Evolutionary conservation across 2,888 invertebrate genomes (phyloP).

Genomic region (Ecliptopera silaceata): DNA sequence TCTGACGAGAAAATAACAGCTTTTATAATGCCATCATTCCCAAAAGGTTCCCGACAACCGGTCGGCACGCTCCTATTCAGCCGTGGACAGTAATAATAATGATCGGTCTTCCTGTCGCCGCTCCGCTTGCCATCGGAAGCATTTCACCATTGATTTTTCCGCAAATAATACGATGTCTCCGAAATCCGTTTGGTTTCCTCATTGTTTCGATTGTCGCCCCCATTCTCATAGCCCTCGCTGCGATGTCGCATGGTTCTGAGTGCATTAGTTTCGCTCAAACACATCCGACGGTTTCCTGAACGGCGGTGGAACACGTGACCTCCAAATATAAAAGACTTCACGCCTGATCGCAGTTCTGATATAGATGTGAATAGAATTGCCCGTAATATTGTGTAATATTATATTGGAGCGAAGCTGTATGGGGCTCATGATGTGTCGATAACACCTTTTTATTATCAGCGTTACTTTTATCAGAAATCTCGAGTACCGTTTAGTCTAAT

Average conservation of each 20-base stretch:
- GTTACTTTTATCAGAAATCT: conserved; percentile 22
- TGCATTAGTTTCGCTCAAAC: conserved; percentile 80
- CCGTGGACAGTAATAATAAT: conserved; percentile 74
- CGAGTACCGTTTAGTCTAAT: conserved; percentile 16
- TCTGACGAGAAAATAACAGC: conserved; percentile 69
- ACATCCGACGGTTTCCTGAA: conserved; percentile 77
- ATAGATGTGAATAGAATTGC: conserved; percentile 79
- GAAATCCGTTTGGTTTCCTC: conserved; percentile 49
- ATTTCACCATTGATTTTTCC: conserved; percentile 80
- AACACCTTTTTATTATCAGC: conserved; percentile 39
- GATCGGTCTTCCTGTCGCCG: conserved; percentile 71
- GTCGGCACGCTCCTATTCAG: conserved; percentile 64
- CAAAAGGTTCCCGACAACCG: conserved; percentile 61
- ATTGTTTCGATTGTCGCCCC: conserved; percentile 53
- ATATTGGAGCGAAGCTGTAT: conserved; percentile 52
- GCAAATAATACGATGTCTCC: conserved; percentile 72
- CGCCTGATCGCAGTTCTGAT: conserved; percentile 72
- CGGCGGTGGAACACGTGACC: conserved; percentile 74
- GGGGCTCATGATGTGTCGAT: conserved; percentile 42
- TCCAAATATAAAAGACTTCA: conserved; percentile 78
- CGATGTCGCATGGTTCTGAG: conserved; percentile 74
- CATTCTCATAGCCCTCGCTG: conserved; percentile 44
- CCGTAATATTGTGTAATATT: conserved; percentile 74
- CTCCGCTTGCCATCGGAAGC: conserved; percentile 66
- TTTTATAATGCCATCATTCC: conserved; percentile 70